A percentile compares a stretch with the other conserved stretches of the same genome.
Conservation (phyloP, 35 echinoderm and acorn worm species). For the Anneissia japonica region DNA sequence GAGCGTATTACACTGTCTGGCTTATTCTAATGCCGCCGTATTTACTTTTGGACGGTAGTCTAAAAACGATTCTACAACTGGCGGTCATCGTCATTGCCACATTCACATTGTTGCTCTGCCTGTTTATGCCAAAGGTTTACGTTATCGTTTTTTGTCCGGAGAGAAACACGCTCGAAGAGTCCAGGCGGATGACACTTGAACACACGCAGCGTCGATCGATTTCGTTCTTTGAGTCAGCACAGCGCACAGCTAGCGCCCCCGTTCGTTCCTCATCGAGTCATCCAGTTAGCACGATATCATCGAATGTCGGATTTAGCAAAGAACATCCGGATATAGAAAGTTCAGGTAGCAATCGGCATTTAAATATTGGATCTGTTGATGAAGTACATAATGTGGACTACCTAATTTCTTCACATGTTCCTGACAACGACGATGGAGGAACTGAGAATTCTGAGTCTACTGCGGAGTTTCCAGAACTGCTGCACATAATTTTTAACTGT, state of each 20-base stretch:
- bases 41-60: neutral
- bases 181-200: neutral
- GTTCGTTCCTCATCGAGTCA: neutral
- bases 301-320: neutral
- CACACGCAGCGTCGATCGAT: neutral
- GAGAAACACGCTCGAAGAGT: neutral
- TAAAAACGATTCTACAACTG: neutral
- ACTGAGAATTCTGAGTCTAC: no score
- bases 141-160: neutral
- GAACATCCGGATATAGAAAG: neutral
- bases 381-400: no score
- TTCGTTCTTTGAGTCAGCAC: neutral
- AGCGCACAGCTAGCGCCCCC: neutral
- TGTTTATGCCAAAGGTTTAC: neutral
- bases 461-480: no score
- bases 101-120: neutral
- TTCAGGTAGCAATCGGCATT: no score
- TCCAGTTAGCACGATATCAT: neutral
- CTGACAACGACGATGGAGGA: no score
- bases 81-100: neutral
- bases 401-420: no score
- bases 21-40: neutral
- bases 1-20: neutral
- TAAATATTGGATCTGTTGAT: no score
- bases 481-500: no score